Percentiles rank a stretch among this genome's conserved stretches.
phyloP scores from a whole-genome alignment of 2,113 vertebrate species.

The Eudyptes chrysolophus region DNA sequence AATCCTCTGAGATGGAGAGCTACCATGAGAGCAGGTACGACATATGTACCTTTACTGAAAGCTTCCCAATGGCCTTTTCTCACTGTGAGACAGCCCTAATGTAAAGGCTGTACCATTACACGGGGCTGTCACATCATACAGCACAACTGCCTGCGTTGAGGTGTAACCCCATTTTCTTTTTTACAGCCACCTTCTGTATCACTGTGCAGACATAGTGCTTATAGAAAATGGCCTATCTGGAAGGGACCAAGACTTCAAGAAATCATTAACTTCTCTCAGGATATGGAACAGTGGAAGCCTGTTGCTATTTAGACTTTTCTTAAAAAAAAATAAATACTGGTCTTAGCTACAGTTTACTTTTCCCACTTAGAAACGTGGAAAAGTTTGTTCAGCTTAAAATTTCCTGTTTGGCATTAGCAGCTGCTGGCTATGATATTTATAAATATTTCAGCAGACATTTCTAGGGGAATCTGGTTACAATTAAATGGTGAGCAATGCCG shows the following conservation, averaged over 20 bases:
- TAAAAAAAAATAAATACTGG: neutral
- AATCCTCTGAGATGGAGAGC: rapidly evolving
- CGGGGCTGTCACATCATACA: rapidly evolving
- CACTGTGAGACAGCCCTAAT: too few relatives aligned
- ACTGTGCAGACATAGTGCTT: neutral
- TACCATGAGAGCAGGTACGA: neutral
- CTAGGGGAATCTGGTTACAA: conserved; percentile 21
- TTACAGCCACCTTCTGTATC: neutral
- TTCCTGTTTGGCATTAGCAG: conserved; percentile 69
- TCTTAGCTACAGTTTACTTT: conserved; percentile 60
- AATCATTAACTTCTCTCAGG: neutral
- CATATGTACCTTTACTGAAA: neutral
- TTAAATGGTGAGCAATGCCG: neutral
- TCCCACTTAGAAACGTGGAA: conserved; percentile 62
- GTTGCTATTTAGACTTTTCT: conserved; percentile 25
- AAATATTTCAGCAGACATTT: conserved; percentile 62
- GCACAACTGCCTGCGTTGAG: neutral
- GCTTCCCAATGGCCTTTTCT: neutral
- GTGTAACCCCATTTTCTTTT: neutral
- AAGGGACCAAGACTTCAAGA: neutral
- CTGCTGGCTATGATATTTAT: conserved; percentile 59
- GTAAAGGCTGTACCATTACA: rapidly evolving
- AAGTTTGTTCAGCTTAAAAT: conserved; percentile 68
- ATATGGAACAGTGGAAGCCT: neutral
- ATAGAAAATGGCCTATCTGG: neutral